Evolutionary conservation across 1,140 invertebrate genomes (phyloP), one percentile per base, ranked within the genome.

Genomic region (Drosophila chauvacae): DNA sequence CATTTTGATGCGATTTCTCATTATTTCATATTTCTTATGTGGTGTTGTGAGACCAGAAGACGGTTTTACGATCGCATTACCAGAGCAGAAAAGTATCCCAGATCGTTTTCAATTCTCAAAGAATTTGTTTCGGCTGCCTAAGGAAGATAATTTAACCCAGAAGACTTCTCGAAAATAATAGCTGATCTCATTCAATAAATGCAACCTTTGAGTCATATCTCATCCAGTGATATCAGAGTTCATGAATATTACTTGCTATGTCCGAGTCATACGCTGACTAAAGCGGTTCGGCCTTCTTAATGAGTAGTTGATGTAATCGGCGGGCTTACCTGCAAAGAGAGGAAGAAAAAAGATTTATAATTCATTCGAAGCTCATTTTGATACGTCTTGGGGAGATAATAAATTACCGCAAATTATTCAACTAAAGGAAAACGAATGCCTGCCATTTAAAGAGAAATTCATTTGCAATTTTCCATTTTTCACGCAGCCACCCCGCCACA

Each of bases 41-140:
- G 69, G 47, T 87, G 85, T 88, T 87, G 61, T 84, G 84, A 80
- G 58, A 60, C 69, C 68, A 57, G 53, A 58, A 84, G 84, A 90
- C 72, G 77, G 72, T 90, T 90, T 88, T 84, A 88, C 72, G 84
- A 84, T 84, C 85, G 65, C 77, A 90, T 90, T 88, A 88, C 73
- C 41, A 39, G 61, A 59, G 62, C 48, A 30, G 11, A 48, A 47
- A 70, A 58, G 35, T 48, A 18, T 60, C 56, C 68, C 42, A 71
- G 45, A 9, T 33, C 33, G n/a, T 35, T 44, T 11, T 44, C 45
- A 45, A 30, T 68, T 79, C 62, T 65, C 72, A 71, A 62, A 50
- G 35, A 64, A 84, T 87, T 88, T 47, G 80, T 55, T 58, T 69
- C 76, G 76, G 62, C 37, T 69, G 62, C 73, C 82, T 35, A 20